Percentiles rank a stretch among this genome's conserved stretches.
Evolutionary conservation across 2,113 vertebrate genomes (phyloP).

Genomic region (Dicerorhinus sumatrensis): DNA sequence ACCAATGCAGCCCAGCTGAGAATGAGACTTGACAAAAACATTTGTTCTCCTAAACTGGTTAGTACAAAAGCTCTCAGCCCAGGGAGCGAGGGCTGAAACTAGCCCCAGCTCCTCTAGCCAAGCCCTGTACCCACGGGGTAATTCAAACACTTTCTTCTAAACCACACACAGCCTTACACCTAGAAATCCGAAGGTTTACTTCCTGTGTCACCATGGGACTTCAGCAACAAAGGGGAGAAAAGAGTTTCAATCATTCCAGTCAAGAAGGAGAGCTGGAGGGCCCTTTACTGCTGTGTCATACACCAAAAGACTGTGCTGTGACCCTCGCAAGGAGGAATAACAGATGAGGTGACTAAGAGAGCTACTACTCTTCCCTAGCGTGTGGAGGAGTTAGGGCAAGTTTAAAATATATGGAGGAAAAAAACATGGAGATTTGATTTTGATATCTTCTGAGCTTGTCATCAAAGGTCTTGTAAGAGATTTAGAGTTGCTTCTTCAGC

Average conservation of each 20-base stretch:
- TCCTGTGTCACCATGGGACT: neutral
- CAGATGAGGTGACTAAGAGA: neutral
- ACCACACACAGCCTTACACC: neutral
- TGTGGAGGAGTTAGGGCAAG: neutral
- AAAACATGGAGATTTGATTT: neutral
- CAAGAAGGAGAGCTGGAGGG: neutral
- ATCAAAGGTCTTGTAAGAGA: neutral
- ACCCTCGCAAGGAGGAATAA: neutral
- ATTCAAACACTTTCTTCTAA: neutral
- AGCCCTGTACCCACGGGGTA: accelerated
- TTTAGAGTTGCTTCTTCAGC: neutral
- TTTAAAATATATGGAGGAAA: neutral
- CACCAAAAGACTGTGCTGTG: neutral
- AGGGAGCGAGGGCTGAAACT: too few relatives aligned
- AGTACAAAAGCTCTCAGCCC: neutral
- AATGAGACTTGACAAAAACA: neutral
- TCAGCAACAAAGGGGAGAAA: neutral
- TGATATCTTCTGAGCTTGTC: neutral
- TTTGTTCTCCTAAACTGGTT: neutral
- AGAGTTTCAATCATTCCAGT: neutral
- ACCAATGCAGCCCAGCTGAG: neutral
- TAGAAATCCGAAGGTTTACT: too few relatives aligned
- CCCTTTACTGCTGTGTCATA: neutral
- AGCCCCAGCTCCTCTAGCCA: too few relatives aligned
- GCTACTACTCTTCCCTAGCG: neutral